phyloP scores from a whole-genome alignment of 2,797 vertebrate genomes.

The Sarcoramphus papa region DNA sequence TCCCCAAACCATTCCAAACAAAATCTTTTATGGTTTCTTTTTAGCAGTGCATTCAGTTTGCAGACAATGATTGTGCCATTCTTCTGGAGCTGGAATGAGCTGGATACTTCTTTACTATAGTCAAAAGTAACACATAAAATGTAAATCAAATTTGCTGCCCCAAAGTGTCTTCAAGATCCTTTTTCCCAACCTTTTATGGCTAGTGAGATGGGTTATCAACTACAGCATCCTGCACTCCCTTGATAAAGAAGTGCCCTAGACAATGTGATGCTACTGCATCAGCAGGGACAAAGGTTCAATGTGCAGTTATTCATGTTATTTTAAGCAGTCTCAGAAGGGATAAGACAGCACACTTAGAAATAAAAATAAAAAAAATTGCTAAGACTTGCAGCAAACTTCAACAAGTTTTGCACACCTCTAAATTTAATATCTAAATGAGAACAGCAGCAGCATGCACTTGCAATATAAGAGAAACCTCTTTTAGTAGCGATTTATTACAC shows the following conservation, averaged over 20 bases:
- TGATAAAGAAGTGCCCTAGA: background rate
- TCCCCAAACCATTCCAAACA: background rate
- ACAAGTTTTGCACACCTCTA: background rate
- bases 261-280: background rate
- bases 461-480: background rate
- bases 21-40: background rate
- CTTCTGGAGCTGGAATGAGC: background rate
- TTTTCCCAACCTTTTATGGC: background rate
- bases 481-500: background rate
- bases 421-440: background rate
- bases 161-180: background rate
- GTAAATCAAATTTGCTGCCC: background rate
- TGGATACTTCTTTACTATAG: background rate
- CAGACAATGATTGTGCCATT: background rate
- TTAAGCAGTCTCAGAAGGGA: background rate
- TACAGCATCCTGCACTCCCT: background rate
- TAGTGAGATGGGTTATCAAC: background rate
- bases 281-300: background rate
- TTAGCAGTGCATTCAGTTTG: background rate
- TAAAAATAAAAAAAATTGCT: background rate
- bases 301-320: background rate
- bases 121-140: background rate
- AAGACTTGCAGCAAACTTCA: background rate
- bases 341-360: background rate
- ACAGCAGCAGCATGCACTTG: background rate